A percentile compares a stretch with the other conserved stretches of the same genome.
Evolutionary conservation across 2,797 vertebrate species (phyloP).

Genomic region (Potorous gilbertii): DNA sequence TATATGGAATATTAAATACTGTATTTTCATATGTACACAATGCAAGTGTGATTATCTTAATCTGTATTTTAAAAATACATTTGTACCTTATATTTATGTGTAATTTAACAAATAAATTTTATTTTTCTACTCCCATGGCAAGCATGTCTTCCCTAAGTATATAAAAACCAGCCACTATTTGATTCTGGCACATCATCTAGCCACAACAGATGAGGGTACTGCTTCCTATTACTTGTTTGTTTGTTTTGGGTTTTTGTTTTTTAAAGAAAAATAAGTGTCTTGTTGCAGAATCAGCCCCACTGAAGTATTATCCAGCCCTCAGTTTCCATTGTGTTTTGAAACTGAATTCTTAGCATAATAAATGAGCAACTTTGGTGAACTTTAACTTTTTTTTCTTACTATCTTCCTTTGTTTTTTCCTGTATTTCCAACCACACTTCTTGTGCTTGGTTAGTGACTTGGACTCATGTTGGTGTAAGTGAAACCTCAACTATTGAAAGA

Average conservation of each 20-base stretch:
- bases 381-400: slow-evolving; percentile 69
- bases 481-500: neutral
- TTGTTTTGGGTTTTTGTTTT: slow-evolving; percentile 19
- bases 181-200: slow-evolving; percentile 67
- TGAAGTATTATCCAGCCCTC: slow-evolving; percentile 76
- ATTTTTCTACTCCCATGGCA: slow-evolving; percentile 97
- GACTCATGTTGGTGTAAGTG: slow-evolving; percentile 39
- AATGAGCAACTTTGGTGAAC: slow-evolving; percentile 65
- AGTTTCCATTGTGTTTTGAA: slow-evolving; percentile 77
- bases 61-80: slow-evolving; percentile 99
- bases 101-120: slow-evolving; percentile 97
- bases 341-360: slow-evolving; percentile 78
- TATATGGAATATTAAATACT: slow-evolving; percentile 98
- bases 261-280: slow-evolving; percentile 64
- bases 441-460: slow-evolving; percentile 54
- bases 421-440: neutral
- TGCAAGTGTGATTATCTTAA: slow-evolving; percentile 99
- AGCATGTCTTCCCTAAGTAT: slow-evolving; percentile 86
- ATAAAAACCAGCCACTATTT: slow-evolving; percentile 78
- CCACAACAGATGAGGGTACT: slow-evolving; percentile 56
- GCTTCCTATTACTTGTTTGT: slow-evolving; percentile 45
- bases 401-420: slow-evolving; percentile 23
- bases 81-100: slow-evolving; percentile 99
- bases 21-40: slow-evolving; percentile 98
- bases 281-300: slow-evolving; percentile 63